A percentile compares a stretch with the other conserved stretches of the same genome.
Conservation (phyloP, 2,888 invertebrate species). For the Taenaris catops region DNA sequence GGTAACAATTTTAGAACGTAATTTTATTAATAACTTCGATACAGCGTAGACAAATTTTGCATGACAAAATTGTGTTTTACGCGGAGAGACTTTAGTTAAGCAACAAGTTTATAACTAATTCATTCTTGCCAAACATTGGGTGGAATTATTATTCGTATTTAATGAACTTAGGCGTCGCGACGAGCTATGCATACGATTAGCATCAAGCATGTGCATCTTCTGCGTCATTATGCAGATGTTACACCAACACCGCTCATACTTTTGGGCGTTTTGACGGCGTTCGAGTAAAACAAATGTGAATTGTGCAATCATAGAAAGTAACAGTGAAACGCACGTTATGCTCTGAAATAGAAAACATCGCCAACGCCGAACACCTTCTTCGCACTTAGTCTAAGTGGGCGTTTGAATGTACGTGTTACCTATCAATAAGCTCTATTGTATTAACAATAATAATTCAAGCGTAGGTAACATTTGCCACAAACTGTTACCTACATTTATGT, state of each 20-base stretch:
- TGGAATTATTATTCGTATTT: conserved; percentile 34
- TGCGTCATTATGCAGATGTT: conserved; percentile 57
- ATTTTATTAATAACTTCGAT: conserved; percentile 6
- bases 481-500: conserved; percentile 36
- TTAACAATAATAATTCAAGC: conserved; percentile 16
- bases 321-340: conserved; percentile 17
- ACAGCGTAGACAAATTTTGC: conserved; percentile 9
- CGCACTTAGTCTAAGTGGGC: conserved; percentile 28
- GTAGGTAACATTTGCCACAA: conserved; percentile 30
- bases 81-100: conserved; percentile 14
- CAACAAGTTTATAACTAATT: conserved; percentile 23
- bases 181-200: conserved; percentile 53
- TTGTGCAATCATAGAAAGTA: conserved; percentile 20
- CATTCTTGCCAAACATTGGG: conserved; percentile 24
- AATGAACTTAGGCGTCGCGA: conserved; percentile 39
- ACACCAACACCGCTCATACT: conserved; percentile 44
- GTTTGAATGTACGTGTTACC: conserved; percentile 49
- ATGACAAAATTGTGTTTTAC: conserved; percentile 11
- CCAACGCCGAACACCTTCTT: conserved; percentile 3
- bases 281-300: conserved; percentile 21
- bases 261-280: conserved; percentile 38
- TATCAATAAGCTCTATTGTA: conserved; percentile 31
- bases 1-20: neutral
- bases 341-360: conserved; percentile 12
- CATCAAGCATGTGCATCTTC: conserved; percentile 47